A percentile compares a stretch with the other conserved stretches of the same genome.
These are phyloP conservation scores for Hesperia comma DNA, from an alignment of 2,888 invertebrate species.

Conservation along the genomic window DNA sequence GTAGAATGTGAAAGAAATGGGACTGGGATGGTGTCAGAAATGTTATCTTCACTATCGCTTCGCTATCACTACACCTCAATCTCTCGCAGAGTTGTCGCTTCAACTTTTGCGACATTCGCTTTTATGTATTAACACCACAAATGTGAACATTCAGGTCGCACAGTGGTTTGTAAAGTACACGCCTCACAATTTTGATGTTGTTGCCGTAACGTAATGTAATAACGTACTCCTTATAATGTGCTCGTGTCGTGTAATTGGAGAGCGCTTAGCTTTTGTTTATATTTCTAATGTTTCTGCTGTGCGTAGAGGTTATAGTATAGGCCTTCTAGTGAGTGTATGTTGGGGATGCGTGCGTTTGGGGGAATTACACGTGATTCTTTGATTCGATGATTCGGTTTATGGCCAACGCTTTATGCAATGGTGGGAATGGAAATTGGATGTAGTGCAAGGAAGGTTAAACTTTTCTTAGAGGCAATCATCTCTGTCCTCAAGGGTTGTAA, in stretches of 20 bases:
- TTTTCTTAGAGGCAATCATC: no score
- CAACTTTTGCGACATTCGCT: constrained; percentile 37
- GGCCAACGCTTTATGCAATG: no score
- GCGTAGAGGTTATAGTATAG: constrained; percentile 42
- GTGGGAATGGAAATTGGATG: not conserved
- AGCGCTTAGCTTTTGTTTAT: constrained; percentile 28
- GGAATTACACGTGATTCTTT: not conserved
- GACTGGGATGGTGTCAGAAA: not conserved
- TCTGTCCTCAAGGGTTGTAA: no score
- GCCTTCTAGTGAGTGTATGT: not conserved
- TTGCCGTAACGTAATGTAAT: constrained; percentile 16
- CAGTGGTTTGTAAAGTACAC: constrained; percentile 44
- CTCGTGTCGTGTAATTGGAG: constrained; percentile 33
- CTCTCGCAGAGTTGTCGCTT: constrained; percentile 13
- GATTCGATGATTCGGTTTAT: not conserved
- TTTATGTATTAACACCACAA: constrained; percentile 42
- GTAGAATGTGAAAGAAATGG: no score
- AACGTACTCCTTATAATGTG: constrained; percentile 18
- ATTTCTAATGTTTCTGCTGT: constrained; percentile 30
- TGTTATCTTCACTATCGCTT: constrained; percentile 4
- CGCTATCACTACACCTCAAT: not conserved
- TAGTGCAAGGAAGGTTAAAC: no score
- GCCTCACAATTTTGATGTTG: constrained; percentile 39
- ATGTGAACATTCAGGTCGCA: constrained; percentile 45
- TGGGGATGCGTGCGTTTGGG: constrained; percentile 1